These are phyloP conservation scores for Anas bernieri DNA, from an alignment of 2,797 vertebrate genomes.

Conservation along the genomic window DNA sequence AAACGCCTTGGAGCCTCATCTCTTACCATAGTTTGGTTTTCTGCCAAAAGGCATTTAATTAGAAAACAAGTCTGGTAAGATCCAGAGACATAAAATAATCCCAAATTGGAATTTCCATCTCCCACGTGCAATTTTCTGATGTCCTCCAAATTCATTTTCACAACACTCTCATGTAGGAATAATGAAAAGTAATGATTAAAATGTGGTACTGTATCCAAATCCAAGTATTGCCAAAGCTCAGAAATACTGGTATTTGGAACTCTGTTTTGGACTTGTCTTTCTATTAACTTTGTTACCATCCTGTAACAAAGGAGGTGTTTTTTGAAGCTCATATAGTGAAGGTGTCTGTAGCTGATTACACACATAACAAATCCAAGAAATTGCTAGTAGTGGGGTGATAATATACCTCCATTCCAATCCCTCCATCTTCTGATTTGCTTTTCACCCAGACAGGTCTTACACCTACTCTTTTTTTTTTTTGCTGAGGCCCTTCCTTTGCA, in stretches of 20 bases:
- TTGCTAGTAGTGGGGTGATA: neutral
- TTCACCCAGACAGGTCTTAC: neutral
- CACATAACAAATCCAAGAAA: neutral
- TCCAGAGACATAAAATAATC: neutral
- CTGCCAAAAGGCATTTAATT: neutral
- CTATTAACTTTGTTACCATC: neutral
- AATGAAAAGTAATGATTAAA: neutral
- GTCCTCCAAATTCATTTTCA: neutral
- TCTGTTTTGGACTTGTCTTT: neutral
- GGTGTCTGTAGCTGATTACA: neutral
- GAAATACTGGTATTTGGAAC: neutral
- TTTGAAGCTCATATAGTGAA: neutral
- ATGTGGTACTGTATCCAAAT: neutral
- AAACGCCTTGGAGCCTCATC: neutral
- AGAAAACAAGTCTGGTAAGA: neutral
- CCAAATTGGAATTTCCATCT: neutral
- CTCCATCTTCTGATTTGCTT: neutral
- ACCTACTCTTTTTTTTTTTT: neutral
- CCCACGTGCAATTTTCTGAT: neutral
- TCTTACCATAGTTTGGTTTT: neutral
- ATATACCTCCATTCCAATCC: neutral
- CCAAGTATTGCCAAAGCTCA: rapidly evolving
- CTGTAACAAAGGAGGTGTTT: neutral
- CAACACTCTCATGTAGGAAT: neutral
- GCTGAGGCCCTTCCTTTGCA: neutral